A percentile compares a stretch with the other conserved stretches of the same genome.
Evolutionary conservation across 1,140 invertebrate genomes (phyloP).

Genomic region (Rhopalosiphum maidis): DNA sequence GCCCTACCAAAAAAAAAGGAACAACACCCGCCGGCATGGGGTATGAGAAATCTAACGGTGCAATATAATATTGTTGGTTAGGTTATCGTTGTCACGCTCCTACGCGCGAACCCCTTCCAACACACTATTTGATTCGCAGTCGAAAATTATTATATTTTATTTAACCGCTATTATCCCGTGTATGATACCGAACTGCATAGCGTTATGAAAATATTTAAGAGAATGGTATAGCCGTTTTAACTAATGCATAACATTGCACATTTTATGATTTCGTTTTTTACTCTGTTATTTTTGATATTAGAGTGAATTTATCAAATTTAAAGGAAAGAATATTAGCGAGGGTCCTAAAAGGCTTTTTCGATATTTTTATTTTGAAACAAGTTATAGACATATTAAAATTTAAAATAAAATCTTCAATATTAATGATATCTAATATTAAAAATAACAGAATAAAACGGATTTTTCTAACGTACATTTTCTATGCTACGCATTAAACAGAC

Average conservation of each 20-base stretch:
- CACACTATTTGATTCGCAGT: neutral
- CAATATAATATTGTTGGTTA: neutral
- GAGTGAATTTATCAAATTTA: too few species aligned
- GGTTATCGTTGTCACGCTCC: neutral
- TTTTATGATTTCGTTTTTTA: neutral
- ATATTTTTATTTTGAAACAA: too few species aligned
- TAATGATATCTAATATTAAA: neutral
- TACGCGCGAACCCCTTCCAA: neutral
- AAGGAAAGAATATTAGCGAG: too few species aligned
- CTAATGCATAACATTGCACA: neutral
- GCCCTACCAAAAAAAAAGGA: neutral
- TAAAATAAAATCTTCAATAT: too few species aligned
- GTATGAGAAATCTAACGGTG: slow-evolving; percentile 1
- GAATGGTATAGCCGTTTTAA: neutral
- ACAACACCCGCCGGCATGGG: neutral
- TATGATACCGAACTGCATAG: neutral
- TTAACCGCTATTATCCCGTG: neutral
- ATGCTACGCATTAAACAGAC: neutral
- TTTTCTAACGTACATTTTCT: neutral
- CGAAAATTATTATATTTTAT: neutral
- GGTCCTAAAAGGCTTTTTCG: too few species aligned
- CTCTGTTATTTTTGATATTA: neutral
- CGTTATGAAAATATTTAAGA: neutral
- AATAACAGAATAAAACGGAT: neutral
- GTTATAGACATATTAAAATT: too few species aligned